These are phyloP conservation scores for Dione vanillae DNA, from an alignment of 2,888 invertebrate genomes.

Conservation along the genomic window DNA sequence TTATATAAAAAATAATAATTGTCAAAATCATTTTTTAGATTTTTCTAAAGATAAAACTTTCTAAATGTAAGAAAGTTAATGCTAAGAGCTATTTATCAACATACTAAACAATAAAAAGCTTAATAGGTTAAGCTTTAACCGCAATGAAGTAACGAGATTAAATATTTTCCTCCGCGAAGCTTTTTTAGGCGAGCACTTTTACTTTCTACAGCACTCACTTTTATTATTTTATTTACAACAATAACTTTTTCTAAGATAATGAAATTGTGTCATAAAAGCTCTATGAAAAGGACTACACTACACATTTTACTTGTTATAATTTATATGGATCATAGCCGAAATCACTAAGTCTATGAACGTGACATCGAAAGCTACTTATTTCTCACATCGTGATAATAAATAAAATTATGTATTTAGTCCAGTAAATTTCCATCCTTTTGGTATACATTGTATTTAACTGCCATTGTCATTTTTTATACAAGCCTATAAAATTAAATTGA, in stretches of 20 bases:
- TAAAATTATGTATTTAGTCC: no score
- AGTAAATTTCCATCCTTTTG: not conserved
- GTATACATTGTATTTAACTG: not conserved
- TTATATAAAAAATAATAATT: no score
- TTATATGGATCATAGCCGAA: not conserved
- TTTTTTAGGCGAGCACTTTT: constrained; percentile 27
- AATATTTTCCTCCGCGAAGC: constrained; percentile 23
- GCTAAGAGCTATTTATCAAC: constrained; percentile 25
- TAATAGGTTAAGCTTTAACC: constrained; percentile 33
- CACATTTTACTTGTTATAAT: not conserved
- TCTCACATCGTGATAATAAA: not conserved
- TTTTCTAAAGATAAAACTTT: not conserved
- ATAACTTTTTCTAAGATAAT: constrained; percentile 8
- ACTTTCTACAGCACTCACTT: constrained; percentile 18
- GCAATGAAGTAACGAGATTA: constrained; percentile 23
- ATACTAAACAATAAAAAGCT: constrained; percentile 23
- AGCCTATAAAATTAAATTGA: no score
- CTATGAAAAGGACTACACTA: not conserved
- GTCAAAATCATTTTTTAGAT: no score
- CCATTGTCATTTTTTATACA: not conserved
- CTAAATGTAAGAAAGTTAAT: constrained; percentile 1
- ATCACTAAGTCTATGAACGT: not conserved
- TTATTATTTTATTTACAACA: constrained; percentile 25
- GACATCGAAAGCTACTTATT: not conserved
- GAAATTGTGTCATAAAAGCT: constrained; percentile 10